These are phyloP conservation scores for Philhelius pedissequus DNA, from an alignment of 2,888 invertebrate genomes.

Conservation along the genomic window DNA sequence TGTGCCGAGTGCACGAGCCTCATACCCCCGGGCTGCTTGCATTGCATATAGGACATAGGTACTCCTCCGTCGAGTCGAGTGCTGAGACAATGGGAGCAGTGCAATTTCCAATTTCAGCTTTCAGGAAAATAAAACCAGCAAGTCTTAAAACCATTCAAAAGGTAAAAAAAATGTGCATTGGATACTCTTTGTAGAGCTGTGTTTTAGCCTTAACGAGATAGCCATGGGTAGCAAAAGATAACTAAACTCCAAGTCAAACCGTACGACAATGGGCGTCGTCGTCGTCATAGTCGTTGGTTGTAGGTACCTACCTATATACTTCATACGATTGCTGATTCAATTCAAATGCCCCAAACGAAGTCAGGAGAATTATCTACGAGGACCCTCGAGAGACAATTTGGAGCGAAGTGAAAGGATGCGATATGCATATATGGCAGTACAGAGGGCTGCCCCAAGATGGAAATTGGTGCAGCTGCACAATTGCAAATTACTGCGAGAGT, in stretches of 20 bases:
- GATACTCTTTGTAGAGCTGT: constrained; percentile 13
- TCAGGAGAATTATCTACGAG: constrained; percentile 57
- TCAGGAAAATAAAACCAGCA: constrained; percentile 2
- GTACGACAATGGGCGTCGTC: constrained; percentile 58
- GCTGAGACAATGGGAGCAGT: constrained; percentile 63
- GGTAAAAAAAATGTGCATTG: constrained; percentile 28
- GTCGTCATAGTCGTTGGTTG: neutral
- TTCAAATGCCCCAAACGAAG: constrained; percentile 40
- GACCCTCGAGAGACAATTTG: constrained; percentile 66
- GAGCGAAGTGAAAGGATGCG: constrained; percentile 67
- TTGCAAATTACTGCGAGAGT: neutral
- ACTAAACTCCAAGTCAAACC: constrained; percentile 6
- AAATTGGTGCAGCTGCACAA: constrained; percentile 42
- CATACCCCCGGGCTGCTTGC: constrained; percentile 57
- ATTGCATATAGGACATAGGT: neutral
- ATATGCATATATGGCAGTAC: constrained; percentile 58
- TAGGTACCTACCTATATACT: neutral
- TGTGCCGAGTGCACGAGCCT: constrained; percentile 68
- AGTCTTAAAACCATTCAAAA: constrained; percentile 6
- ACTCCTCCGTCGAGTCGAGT: constrained; percentile 3
- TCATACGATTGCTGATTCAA: constrained; percentile 39
- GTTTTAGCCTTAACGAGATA: constrained; percentile 57
- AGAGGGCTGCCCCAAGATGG: constrained; percentile 22
- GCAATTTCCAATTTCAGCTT: constrained; percentile 64
- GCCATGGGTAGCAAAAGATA: constrained; percentile 19